These are phyloP conservation scores for Sebastes matsubarae DNA, from an alignment of 2,797 vertebrate species.

Conservation along the genomic window DNA sequence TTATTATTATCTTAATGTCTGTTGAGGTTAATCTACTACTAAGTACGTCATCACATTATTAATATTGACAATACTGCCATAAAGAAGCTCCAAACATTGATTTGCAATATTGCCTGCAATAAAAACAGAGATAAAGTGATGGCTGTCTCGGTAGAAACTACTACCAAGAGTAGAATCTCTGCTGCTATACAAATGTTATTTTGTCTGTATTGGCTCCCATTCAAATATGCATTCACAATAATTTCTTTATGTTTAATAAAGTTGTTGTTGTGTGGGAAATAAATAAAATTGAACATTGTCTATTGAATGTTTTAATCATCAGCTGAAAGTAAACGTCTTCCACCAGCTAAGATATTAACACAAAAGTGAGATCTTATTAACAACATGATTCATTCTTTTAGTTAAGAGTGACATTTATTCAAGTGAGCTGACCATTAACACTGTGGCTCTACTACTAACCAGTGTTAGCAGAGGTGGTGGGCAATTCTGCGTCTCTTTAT, in stretches of 20 bases:
- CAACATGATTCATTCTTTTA: neutral
- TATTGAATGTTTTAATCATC: neutral
- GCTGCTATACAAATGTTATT: neutral
- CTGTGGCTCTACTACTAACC: neutral
- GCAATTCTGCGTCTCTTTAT: neutral
- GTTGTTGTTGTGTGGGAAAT: neutral
- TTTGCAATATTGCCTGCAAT: neutral
- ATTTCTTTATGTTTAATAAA: neutral
- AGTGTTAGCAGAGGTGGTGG: neutral
- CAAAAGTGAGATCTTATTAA: neutral
- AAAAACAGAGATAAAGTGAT: neutral
- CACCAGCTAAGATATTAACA: neutral
- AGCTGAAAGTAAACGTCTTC: neutral
- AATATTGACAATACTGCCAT: neutral
- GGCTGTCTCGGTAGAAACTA: neutral
- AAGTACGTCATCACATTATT: neutral
- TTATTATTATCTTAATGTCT: neutral
- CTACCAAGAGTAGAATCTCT: neutral
- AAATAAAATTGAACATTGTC: neutral
- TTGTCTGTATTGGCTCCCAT: neutral
- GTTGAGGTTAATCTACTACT: neutral
- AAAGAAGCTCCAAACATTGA: neutral
- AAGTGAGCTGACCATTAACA: neutral
- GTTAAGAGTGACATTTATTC: neutral
- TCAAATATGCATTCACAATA: neutral